Base-by-base conservation (phyloP, 2,888 invertebrate genomes). In the Anorthoa munda region DNA sequence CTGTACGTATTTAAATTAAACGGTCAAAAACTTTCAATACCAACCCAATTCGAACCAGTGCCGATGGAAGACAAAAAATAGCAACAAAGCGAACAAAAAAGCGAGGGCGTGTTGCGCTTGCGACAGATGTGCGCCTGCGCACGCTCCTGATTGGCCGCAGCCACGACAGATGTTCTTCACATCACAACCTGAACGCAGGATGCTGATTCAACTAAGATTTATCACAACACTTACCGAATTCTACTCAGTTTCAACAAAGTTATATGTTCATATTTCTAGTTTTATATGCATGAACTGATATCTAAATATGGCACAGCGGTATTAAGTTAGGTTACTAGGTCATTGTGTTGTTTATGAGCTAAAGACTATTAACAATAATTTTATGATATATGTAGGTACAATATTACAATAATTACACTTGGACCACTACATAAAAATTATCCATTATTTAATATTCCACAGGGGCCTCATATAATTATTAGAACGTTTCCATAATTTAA, bases 51-150 rank as follows among this genome's bases (percentile, higher is more conserved):
- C 82, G 82, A 80, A 61, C 58, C 70, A 64, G 26, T 66, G 65
- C 23, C 45, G 66, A 65, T 78, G 72, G 76, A 81, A 84, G 67
- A 91, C 89, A 95, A 94, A 95, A 93, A 93, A 92, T 90, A 91
- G 90, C 89, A 90, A 91, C 92, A 91, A 92, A 90, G 89, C 85
- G 87, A 90, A 88, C 90, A 94, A 93, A 93, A 93, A 89, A 79
- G 88, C 86, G 89, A 90, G 89, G 91, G 91, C 88, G 90, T 89
- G 87, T 87, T 86, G 84, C 78, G 87, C 88, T 87, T 85, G 88
- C 89, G 91, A 92, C 96, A 96, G 96, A 95, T 96, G 96, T 93
- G 92, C 90, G 90, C 86, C 73, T 55, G 89, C 91, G 90, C 92
- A 90, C 89, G 91, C 86, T 87, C 82, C 90, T 93, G 92, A 96